phyloP scores from a whole-genome alignment of 2,797 vertebrate species.

The Enteromius paludinosus region DNA sequence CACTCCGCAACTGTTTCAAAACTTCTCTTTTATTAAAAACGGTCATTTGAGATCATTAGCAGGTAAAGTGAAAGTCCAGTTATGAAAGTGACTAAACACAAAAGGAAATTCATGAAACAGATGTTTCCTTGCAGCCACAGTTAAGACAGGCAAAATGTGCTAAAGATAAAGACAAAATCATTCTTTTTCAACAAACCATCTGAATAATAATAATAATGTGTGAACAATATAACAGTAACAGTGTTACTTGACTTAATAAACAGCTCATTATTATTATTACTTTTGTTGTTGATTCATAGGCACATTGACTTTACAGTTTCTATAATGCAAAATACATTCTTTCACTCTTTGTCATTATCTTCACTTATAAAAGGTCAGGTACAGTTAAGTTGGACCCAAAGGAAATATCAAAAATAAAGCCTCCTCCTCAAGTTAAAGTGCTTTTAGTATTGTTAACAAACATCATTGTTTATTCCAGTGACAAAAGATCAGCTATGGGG shows the following conservation, averaged over 20 bases:
- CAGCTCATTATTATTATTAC: not conserved
- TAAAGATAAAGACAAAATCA: not conserved
- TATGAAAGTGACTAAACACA: slow-evolving; percentile 48
- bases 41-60: slow-evolving; percentile 66
- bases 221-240: not conserved
- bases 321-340: slow-evolving; percentile 24
- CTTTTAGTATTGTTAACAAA: slow-evolving; percentile 78
- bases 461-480: slow-evolving; percentile 52
- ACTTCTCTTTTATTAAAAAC: slow-evolving; percentile 71
- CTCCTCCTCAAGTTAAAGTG: slow-evolving; percentile 75
- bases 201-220: not conserved
- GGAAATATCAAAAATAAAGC: slow-evolving; percentile 67
- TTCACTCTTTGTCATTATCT: slow-evolving; percentile 10
- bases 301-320: slow-evolving; percentile 1
- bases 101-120: slow-evolving; percentile 32
- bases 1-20: slow-evolving; percentile 58
- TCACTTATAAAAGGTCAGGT: slow-evolving; percentile 11
- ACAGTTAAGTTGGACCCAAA: slow-evolving; percentile 48
- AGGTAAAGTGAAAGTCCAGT: slow-evolving; percentile 62
- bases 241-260: slow-evolving; percentile 1
- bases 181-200: not conserved
- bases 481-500: slow-evolving; percentile 51
- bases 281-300: not conserved
- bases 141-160: slow-evolving; percentile 23
- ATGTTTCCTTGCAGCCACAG: slow-evolving; percentile 28